These are phyloP conservation scores for Folsomia manolachei DNA, from an alignment of 2,888 invertebrate species.

Conservation along the genomic window DNA sequence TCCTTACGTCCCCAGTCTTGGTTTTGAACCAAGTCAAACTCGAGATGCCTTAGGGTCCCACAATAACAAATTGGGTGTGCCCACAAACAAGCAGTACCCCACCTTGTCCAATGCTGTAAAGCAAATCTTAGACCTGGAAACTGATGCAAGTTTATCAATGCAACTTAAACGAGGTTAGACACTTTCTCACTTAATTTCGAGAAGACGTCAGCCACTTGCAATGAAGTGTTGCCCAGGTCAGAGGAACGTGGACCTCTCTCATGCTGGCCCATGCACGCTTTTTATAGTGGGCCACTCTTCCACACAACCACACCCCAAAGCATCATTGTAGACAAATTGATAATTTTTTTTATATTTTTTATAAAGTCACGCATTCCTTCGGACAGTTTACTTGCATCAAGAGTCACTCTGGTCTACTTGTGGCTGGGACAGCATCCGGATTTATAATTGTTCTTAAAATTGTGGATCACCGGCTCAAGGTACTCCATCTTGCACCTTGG, in stretches of 20 bases:
- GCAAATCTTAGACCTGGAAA: constrained; percentile 28
- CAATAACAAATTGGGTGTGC: neutral
- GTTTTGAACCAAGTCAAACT: neutral
- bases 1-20: constrained; percentile 28
- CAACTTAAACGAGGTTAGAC: constrained; percentile 45
- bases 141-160: constrained; percentile 38
- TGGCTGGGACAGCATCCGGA: constrained; percentile 45
- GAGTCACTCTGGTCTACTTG: constrained; percentile 31
- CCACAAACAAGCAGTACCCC: neutral
- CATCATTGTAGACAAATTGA: too few species aligned
- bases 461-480: constrained; percentile 21
- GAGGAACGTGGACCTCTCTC: too few species aligned
- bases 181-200: too few species aligned
- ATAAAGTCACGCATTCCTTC: constrained; percentile 38
- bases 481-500: too few species aligned
- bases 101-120: constrained; percentile 22
- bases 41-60: neutral
- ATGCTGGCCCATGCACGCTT: too few species aligned
- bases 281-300: too few species aligned
- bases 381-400: constrained; percentile 44
- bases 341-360: too few species aligned
- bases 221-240: too few species aligned
- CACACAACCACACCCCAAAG: too few species aligned
- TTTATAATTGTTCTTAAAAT: constrained; percentile 40
- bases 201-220: too few species aligned